These are phyloP conservation scores for Plagiodera versicolora DNA, from an alignment of 2,888 invertebrate genomes.

Conservation along the genomic window DNA sequence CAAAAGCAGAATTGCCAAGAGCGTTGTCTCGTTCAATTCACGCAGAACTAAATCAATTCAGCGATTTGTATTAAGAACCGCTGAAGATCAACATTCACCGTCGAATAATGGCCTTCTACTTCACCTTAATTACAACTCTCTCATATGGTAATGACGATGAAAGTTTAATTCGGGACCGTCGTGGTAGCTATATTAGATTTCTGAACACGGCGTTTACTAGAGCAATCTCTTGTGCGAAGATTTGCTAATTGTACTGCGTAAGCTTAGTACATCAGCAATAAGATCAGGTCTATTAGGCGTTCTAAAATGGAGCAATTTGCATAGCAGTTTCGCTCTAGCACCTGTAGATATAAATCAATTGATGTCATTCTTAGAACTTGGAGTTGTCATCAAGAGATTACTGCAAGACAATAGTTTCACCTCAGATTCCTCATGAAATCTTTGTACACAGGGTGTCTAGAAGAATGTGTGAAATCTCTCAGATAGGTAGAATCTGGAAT, in stretches of 20 bases:
- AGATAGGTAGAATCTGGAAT: too few relatives aligned
- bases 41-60: too few relatives aligned
- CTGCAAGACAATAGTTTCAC: too few relatives aligned
- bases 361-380: too few relatives aligned
- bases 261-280: conserved; percentile 57
- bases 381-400: too few relatives aligned
- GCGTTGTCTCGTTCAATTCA: too few relatives aligned
- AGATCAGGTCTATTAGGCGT: conserved; percentile 57
- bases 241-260: conserved; percentile 55
- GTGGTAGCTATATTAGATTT: conserved; percentile 56
- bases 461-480: too few relatives aligned
- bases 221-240: conserved; percentile 47
- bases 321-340: conserved; percentile 30
- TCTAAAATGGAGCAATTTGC: conserved; percentile 56
- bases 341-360: neutral
- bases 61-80: neutral
- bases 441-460: too few relatives aligned
- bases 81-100: conserved; percentile 3
- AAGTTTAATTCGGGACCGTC: conserved; percentile 57
- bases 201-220: conserved; percentile 50
- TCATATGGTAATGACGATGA: conserved; percentile 57
- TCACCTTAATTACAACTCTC: conserved; percentile 56
- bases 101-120: conserved; percentile 49
- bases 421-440: too few relatives aligned
- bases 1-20: too few relatives aligned